phyloP scores from a whole-genome alignment of 2,888 invertebrate species.

The Slavum lentiscoides region DNA sequence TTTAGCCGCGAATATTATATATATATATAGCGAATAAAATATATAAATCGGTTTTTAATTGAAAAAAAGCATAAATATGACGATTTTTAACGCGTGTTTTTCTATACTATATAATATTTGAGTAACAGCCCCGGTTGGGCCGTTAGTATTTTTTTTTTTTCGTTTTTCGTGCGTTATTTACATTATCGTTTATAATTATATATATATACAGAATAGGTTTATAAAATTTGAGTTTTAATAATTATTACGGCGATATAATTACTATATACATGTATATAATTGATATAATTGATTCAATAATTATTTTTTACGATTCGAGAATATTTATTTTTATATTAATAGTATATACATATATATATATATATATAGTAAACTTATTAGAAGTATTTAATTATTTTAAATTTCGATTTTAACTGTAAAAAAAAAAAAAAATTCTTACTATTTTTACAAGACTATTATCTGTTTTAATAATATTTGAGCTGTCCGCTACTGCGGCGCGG shows the following conservation, averaged over 20 bases:
- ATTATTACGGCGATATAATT: background rate
- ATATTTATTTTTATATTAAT: slow-evolving; percentile 1
- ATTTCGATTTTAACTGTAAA: background rate
- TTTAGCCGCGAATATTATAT: too few relatives aligned
- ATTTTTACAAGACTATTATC: too few relatives aligned
- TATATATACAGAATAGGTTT: background rate
- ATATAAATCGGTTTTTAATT: too few relatives aligned
- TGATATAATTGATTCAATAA: background rate
- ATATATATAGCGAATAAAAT: too few relatives aligned
- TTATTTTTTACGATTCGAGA: background rate
- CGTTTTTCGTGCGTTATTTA: background rate
- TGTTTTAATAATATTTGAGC: too few relatives aligned
- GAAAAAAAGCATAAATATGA: background rate
- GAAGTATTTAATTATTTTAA: background rate
- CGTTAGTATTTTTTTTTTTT: background rate
- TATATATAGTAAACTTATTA: background rate
- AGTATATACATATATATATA: too few relatives aligned
- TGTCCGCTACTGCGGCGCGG: too few relatives aligned
- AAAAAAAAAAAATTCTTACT: too few relatives aligned
- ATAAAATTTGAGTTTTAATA: background rate
- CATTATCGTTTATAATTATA: background rate
- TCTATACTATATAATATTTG: background rate
- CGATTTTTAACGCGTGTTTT: background rate
- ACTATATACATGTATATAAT: background rate
- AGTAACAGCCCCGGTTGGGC: too few relatives aligned